phyloP scores from a whole-genome alignment of 92 coral and sea anemone genomes.

The Galaxea fascicularis region DNA sequence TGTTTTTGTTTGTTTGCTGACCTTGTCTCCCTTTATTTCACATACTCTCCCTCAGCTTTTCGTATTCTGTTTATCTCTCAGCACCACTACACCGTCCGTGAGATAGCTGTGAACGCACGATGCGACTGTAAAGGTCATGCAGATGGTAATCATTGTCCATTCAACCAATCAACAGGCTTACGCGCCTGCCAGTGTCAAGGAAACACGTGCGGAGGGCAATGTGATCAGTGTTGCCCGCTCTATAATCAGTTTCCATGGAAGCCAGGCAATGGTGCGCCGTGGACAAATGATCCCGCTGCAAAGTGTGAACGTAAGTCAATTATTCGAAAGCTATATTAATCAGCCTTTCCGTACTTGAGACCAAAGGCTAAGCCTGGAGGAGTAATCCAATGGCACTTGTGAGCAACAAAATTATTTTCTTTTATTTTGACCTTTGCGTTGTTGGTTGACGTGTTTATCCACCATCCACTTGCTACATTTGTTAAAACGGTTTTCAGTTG shows the following conservation, averaged over 20 bases:
- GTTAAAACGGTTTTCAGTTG: no score
- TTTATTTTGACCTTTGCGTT: no score
- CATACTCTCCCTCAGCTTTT: no score
- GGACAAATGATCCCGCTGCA: constrained; percentile 69
- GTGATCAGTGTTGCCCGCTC: constrained; percentile 86
- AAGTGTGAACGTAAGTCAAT: constrained; percentile 80
- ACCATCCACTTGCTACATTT: no score
- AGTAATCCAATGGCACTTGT: no score
- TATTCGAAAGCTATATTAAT: not conserved
- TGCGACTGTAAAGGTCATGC: constrained; percentile 93
- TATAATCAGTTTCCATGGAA: constrained; percentile 93
- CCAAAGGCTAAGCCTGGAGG: no score
- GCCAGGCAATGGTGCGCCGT: constrained; percentile 83
- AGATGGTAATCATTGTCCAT: constrained; percentile 76
- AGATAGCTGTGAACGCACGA: constrained; percentile 75
- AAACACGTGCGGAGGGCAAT: constrained; percentile 86
- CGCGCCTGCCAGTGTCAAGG: constrained; percentile 79
- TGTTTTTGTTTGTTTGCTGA: not conserved
- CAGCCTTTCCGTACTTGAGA: no score
- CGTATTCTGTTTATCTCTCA: not conserved
- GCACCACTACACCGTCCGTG: constrained; percentile 94
- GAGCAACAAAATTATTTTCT: no score
- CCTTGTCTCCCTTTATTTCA: no score
- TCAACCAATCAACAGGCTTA: constrained; percentile 67
- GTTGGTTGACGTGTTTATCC: no score